Conservation (phyloP, 2,797 vertebrate species). For the Urosaurus nigricauda region DNA sequence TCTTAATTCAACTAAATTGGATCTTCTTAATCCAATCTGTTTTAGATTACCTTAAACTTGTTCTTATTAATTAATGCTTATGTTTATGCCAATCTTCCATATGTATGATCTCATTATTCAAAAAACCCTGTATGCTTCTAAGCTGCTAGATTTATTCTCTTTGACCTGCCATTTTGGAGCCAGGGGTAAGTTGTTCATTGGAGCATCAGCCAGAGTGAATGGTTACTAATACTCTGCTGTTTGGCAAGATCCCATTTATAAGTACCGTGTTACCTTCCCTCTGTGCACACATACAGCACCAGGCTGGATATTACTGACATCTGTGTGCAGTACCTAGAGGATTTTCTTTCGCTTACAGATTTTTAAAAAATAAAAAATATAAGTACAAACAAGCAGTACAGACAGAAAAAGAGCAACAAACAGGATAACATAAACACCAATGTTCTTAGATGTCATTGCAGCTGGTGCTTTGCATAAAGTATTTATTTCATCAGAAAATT, state of each 20-base stretch:
- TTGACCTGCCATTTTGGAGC: not conserved
- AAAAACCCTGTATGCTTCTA: not conserved
- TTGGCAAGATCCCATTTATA: not conserved
- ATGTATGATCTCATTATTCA: constrained; percentile 13
- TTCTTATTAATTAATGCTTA: constrained; percentile 17
- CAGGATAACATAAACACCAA: no score
- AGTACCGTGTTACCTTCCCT: fast-evolving
- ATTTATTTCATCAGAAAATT: no score
- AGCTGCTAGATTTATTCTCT: not conserved
- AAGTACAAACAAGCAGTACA: no score
- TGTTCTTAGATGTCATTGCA: no score
- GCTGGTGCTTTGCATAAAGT: no score
- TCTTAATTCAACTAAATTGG: constrained; percentile 36
- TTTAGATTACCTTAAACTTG: constrained; percentile 1
- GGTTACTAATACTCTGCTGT: not conserved
- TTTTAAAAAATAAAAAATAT: no score
- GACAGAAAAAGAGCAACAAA: no score
- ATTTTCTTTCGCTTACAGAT: no score
- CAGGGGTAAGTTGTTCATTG: not conserved
- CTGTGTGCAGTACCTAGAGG: no score
- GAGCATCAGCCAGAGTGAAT: not conserved
- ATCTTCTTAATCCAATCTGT: constrained; percentile 32
- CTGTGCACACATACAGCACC: no score
- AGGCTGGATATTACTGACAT: no score
- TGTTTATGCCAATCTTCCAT: constrained; percentile 8